Evolutionary conservation across 2,888 invertebrate species (phyloP).

Genomic region (Caenorhabditis auriculariae): DNA sequence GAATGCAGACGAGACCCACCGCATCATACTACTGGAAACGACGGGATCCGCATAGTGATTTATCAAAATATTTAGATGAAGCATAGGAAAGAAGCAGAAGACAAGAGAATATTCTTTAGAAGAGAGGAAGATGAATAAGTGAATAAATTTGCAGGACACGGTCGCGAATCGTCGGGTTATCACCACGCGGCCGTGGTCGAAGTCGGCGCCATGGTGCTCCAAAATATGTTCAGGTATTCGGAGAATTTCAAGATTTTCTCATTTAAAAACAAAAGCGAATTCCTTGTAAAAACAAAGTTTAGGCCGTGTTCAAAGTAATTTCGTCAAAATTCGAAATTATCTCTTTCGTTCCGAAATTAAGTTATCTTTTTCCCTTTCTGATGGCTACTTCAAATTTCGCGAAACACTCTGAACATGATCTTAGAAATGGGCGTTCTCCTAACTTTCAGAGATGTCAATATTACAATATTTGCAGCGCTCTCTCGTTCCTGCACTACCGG

Average conservation of each 20-base stretch:
- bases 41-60: constrained; percentile 10
- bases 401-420: too few species aligned
- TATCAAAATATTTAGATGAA: neutral
- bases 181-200: constrained; percentile 58
- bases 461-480: constrained; percentile 46
- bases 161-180: constrained; percentile 46
- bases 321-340: constrained; percentile 5
- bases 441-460: neutral
- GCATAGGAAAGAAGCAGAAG: neutral
- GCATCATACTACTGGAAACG: constrained; percentile 24
- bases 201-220: constrained; percentile 63
- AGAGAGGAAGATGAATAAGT: neutral
- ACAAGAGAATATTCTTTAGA: neutral
- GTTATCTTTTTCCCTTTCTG: neutral
- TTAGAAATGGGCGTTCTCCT: neutral
- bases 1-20: constrained; percentile 19
- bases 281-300: too few species aligned
- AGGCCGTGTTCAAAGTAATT: neutral
- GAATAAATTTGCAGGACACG: constrained; percentile 35
- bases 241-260: neutral
- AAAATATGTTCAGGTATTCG: constrained; percentile 63
- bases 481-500: constrained; percentile 62
- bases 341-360: too few species aligned
- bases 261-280: too few species aligned
- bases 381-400: too few species aligned